Base-by-base conservation (phyloP, 2,113 vertebrate species). In the Ophiodon elongatus region DNA sequence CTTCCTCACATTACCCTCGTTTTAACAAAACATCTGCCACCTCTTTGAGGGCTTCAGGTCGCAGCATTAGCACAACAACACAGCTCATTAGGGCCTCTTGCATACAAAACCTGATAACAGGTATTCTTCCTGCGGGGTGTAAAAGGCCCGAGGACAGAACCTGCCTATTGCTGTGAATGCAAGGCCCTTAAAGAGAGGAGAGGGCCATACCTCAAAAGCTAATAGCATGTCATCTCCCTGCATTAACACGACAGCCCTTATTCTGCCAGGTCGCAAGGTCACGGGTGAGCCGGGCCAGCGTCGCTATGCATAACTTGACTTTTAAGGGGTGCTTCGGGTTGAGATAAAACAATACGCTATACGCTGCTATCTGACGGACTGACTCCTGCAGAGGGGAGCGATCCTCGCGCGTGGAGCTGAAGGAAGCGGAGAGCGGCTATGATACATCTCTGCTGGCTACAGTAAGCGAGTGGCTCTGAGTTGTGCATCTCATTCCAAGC, bases 141-240 rank as follows among this genome's bases (percentile, higher is more conserved):
- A 62, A 90, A 85, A 85, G 93, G 90, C 91, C 94, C 81, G 90
- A 80, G 88, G 89, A 92, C 86, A 93, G 89, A 96, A 94, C 89
- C 91, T 95, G 78, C 93, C 93, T 94, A 94, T 76, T 94, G 94
- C 94, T 88, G 87, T 84, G 93, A 96, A 95, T 95, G 76, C 41
- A 37, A 65, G 82, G 87, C 75, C 78, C 78, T 23, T 67, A 91
- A 94, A 90, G 91, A 92, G 95, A 94, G 39, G 69, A 79, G 72
- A 57, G 83, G 85, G 67, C 82, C 94, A 94, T 96, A 95, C 95
- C 96, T 97, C 96, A 97, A 96, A 93, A 96, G 95, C 96, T 97
- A 97, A 98, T 97, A 95, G 96, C 93, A 92, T 95, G 94, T 96
- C 96, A 96, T 95, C 95, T 95, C 93, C 92, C 94, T 93, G 95